These are phyloP conservation scores for Aurelia aurita complex sp. Pacific DNA, from an alignment of 30 jellyfish, hydroid and myxozoan genomes.

Conservation along the genomic window DNA sequence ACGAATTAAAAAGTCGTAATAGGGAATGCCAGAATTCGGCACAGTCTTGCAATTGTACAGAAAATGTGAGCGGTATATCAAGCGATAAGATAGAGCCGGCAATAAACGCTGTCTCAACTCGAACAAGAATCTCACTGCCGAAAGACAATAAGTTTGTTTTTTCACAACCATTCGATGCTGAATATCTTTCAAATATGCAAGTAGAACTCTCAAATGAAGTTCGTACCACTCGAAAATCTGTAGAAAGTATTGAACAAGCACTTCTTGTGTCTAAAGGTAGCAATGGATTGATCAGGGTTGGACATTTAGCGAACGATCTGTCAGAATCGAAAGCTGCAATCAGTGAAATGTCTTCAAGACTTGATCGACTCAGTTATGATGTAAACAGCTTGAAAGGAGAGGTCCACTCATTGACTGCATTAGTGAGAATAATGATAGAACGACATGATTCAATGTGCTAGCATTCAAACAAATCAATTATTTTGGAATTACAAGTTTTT, in stretches of 20 bases:
- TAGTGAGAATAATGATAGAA: constrained; percentile 51
- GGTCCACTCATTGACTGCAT: constrained; percentile 43
- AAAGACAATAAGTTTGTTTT: neutral
- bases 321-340: constrained; percentile 56
- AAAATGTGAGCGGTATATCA: neutral
- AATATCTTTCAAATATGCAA: constrained; percentile 16
- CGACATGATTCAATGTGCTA: constrained; percentile 42
- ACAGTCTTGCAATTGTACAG: neutral
- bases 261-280: constrained; percentile 20
- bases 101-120: neutral
- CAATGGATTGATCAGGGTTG: constrained; percentile 12
- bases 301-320: constrained; percentile 33
- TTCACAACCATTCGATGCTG: neutral
- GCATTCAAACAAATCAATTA: neutral
- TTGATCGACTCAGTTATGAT: constrained; percentile 55
- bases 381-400: constrained; percentile 53
- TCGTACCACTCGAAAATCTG: constrained; percentile 16
- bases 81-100: neutral
- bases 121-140: neutral
- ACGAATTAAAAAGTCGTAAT: neutral
- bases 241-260: constrained; percentile 42
- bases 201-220: constrained; percentile 28
- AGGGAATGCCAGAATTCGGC: neutral
- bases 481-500: too few species aligned
- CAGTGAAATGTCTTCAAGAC: constrained; percentile 4